A percentile compares a stretch with the other conserved stretches of the same genome.
These are phyloP conservation scores for Lontra canadensis DNA, from an alignment of 2,113 vertebrate species.

Conservation along the genomic window DNA sequence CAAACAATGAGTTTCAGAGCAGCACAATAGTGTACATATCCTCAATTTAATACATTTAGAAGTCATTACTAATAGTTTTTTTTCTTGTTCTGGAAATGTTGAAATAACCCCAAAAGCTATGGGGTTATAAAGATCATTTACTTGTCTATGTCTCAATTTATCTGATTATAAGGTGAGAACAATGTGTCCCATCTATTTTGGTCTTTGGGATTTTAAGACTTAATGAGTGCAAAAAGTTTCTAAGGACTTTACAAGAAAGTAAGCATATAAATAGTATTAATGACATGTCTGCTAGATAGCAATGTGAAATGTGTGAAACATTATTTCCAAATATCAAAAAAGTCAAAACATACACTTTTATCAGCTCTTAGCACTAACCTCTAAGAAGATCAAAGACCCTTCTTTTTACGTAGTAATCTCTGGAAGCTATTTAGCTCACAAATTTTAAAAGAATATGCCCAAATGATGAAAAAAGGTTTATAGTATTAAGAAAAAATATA, in stretches of 20 bases:
- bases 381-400: slow-evolving; percentile 63
- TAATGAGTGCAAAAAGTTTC: slow-evolving; percentile 66
- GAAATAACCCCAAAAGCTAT: slow-evolving; percentile 63
- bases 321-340: slow-evolving; percentile 61
- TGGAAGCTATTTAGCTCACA: slow-evolving; percentile 37
- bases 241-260: slow-evolving; percentile 55
- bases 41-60: slow-evolving; percentile 73
- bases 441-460: not conserved
- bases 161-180: slow-evolving; percentile 75
- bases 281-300: slow-evolving; percentile 1
- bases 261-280: slow-evolving; percentile 45
- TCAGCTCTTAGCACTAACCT: slow-evolving; percentile 67
- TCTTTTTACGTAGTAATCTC: slow-evolving; percentile 57
- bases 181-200: slow-evolving; percentile 36
- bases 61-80: slow-evolving; percentile 65
- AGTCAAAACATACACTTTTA: slow-evolving; percentile 72
- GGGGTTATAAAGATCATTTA: slow-evolving; percentile 56
- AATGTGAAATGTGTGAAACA: slow-evolving; percentile 53
- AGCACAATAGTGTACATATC: slow-evolving; percentile 44
- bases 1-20: slow-evolving; percentile 58
- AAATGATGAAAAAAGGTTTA: slow-evolving; percentile 6
- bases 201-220: slow-evolving; percentile 47
- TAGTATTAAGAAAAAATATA: slow-evolving; percentile 34
- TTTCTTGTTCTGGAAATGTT: slow-evolving; percentile 59
- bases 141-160: slow-evolving; percentile 67